Base-by-base conservation (phyloP, 2,113 vertebrate species). In the Halcyon senegalensis region DNA sequence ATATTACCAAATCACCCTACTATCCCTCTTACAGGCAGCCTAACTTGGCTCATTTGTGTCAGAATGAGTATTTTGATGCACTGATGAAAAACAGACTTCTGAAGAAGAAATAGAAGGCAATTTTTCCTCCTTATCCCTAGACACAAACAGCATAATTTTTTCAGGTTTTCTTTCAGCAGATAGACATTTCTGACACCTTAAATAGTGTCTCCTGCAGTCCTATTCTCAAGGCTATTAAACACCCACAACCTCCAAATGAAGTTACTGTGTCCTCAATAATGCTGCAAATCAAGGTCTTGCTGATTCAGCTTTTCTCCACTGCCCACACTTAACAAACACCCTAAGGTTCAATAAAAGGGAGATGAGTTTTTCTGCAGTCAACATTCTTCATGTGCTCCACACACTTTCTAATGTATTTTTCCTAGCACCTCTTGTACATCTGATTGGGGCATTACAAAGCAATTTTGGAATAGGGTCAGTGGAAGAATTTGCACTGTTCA, bases 221-320 rank as follows among this genome's bases (percentile, higher is more conserved):
- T 84, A 20, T 91, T 95, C 89, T 82, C 69, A 87, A 78, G 39
- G 43, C 43, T 84, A 91, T 91, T 93, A 72, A 89, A 84, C 1
- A 0, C 69, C 81, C 77, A 87, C 74, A 93, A 75, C 53, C 58
- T 85, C 58, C 84, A 84, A 87, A 86, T 39, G 23, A 94, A 92
- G 43, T 69, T 88, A 72, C 70, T 27, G 41, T 30, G 10, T 66
- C 39, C 69, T 91, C 64, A 60, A 9, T 56, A 92, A 78, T 1
- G 3, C 84, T 89, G n/a, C 33, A 92, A 77, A 96, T 68, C 73
- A 82, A 75, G 53, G 48, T 64, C 77, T 76, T 78, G 62, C 87
- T 89, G 87, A 72, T 43, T 87, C 69, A 69, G 53, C 53, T 81
- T 76, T 64, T 53, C 56, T 4, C 5, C 17, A 31, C 41, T 80